A percentile compares a stretch with the other conserved stretches of the same genome.
Evolutionary conservation across 2,113 vertebrate species (phyloP).

Genomic region (Oreochromis niloticus): DNA sequence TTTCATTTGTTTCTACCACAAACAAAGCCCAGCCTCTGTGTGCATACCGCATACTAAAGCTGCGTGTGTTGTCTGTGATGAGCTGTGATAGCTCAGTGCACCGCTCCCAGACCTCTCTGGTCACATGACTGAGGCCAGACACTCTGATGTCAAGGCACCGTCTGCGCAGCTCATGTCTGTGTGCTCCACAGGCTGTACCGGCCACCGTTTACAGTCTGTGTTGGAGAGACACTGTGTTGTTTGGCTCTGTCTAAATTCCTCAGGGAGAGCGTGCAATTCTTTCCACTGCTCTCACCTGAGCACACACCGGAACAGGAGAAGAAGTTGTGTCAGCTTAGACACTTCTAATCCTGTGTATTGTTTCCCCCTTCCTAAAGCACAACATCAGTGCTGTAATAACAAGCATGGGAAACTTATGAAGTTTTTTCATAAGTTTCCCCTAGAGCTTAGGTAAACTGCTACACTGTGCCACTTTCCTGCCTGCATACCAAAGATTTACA

Average conservation of each 20-base stretch:
- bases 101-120: neutral
- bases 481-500: neutral
- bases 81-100: neutral
- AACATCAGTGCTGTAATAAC: neutral
- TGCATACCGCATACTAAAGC: neutral
- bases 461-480: neutral
- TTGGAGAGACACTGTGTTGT: neutral
- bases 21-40: conserved; percentile 14
- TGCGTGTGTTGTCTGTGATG: neutral
- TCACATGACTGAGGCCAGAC: conserved; percentile 40
- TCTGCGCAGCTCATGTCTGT: neutral
- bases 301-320: neutral
- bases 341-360: neutral
- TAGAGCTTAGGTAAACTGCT: neutral
- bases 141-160: conserved; percentile 24
- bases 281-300: neutral
- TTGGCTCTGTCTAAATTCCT: neutral
- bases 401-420: neutral
- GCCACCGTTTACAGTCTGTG: neutral
- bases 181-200: neutral
- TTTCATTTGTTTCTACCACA: neutral
- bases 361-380: neutral
- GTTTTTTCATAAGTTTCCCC: neutral
- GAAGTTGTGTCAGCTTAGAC: neutral
- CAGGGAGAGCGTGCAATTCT: neutral